Evolutionary conservation across 2,888 invertebrate species (phyloP).

Genomic region (Cyclophora punctaria): DNA sequence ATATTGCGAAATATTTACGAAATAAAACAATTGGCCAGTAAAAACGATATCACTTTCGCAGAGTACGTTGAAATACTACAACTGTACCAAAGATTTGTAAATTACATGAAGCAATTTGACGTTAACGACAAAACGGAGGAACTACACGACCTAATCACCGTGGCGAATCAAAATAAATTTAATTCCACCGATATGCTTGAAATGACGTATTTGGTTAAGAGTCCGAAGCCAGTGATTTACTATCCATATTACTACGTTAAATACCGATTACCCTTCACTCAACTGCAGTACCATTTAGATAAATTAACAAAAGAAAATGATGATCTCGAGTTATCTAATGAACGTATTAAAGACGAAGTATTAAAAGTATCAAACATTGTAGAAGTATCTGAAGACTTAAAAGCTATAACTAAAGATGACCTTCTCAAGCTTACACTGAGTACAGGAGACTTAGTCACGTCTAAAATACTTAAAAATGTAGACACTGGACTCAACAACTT

Average conservation of each 20-base stretch:
- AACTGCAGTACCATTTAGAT: too few species aligned
- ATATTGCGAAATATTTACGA: slow-evolving; percentile 3
- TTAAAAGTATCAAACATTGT: too few species aligned
- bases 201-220: slow-evolving; percentile 46
- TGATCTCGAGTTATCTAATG: too few species aligned
- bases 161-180: slow-evolving; percentile 36
- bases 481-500: too few species aligned
- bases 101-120: slow-evolving; percentile 16
- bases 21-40: not conserved
- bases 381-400: too few species aligned
- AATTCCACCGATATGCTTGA: slow-evolving; percentile 38
- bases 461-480: too few species aligned
- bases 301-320: too few species aligned
- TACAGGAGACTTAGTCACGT: too few species aligned
- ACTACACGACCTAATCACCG: slow-evolving; percentile 10
- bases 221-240: slow-evolving; percentile 32
- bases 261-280: slow-evolving; percentile 41
- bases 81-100: slow-evolving; percentile 10
- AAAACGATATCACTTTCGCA: slow-evolving; percentile 6
- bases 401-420: too few species aligned
- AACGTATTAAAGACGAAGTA: too few species aligned
- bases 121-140: slow-evolving; percentile 22
- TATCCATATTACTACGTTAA: slow-evolving; percentile 48
- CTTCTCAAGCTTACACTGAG: too few species aligned
- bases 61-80: slow-evolving; percentile 7